These are phyloP conservation scores for Pandemis corylana DNA, from an alignment of 2,888 invertebrate genomes.

Conservation along the genomic window DNA sequence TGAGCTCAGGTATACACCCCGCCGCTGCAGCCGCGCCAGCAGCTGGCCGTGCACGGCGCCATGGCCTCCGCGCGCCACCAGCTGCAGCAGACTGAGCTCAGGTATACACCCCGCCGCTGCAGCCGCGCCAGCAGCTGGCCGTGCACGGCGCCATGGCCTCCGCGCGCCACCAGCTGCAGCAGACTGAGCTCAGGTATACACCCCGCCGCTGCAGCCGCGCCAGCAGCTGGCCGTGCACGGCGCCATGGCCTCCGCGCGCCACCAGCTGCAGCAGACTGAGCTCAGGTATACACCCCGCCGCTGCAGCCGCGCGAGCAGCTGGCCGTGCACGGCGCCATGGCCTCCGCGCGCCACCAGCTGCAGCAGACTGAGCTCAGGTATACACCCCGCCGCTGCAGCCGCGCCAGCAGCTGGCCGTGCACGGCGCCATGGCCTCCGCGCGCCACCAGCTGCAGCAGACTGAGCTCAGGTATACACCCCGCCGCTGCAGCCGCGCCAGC, in stretches of 20 bases:
- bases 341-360: constrained; percentile 94
- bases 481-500: constrained; percentile 91
- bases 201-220: constrained; percentile 91
- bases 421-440: constrained; percentile 94
- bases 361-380: constrained; percentile 93
- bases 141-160: constrained; percentile 94
- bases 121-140: constrained; percentile 92
- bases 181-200: constrained; percentile 94
- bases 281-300: constrained; percentile 92
- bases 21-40: constrained; percentile 91
- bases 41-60: constrained; percentile 94
- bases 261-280: constrained; percentile 94
- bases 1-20: constrained; percentile 93
- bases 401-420: constrained; percentile 92
- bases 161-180: constrained; percentile 94
- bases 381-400: constrained; percentile 92
- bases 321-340: constrained; percentile 95
- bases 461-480: constrained; percentile 93
- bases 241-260: constrained; percentile 93
- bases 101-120: constrained; percentile 91
- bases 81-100: constrained; percentile 93
- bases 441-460: constrained; percentile 94
- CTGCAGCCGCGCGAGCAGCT: constrained; percentile 92
- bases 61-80: constrained; percentile 95
- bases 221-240: constrained; percentile 94